Evolutionary conservation across 1,140 invertebrate genomes (phyloP).

Genomic region (Epicauta chinensis): DNA sequence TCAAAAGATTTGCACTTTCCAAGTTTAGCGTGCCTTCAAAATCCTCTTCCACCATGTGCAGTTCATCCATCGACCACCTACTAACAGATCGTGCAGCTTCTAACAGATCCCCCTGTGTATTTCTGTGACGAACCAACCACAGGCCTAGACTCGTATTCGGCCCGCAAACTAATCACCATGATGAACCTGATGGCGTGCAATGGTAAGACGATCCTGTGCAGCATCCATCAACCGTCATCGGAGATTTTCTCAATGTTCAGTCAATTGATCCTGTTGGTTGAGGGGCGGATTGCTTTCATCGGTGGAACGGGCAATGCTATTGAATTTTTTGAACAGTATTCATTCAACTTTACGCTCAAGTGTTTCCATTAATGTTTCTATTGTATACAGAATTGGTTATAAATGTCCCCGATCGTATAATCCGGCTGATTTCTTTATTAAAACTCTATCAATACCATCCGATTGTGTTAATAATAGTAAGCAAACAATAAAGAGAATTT

Average conservation of each 20-base stretch:
- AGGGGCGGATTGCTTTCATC: constrained; percentile 83
- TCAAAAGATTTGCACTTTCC: too few relatives aligned
- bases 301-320: constrained; percentile 68
- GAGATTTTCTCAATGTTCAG: constrained; percentile 86
- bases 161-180: constrained; percentile 75
- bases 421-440: constrained; percentile 88
- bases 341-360: too few relatives aligned
- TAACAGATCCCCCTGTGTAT: constrained; percentile 87
- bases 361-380: background rate
- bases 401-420: constrained; percentile 78
- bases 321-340: constrained; percentile 70
- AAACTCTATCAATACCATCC: constrained; percentile 73
- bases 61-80: too few relatives aligned
- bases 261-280: constrained; percentile 76
- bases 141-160: constrained; percentile 88
- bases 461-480: constrained; percentile 62
- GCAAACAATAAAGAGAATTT: constrained; percentile 61
- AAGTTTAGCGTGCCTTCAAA: too few relatives aligned
- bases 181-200: constrained; percentile 57
- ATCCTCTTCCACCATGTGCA: too few relatives aligned
- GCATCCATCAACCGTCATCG: constrained; percentile 96
- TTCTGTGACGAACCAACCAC: constrained; percentile 97
- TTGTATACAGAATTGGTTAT: constrained; percentile 60
- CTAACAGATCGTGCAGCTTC: constrained; percentile 57
- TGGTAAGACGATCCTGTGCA: constrained; percentile 86